These are phyloP conservation scores for Drosophila aldrichi DNA, from an alignment of 2,888 invertebrate species.

Conservation along the genomic window DNA sequence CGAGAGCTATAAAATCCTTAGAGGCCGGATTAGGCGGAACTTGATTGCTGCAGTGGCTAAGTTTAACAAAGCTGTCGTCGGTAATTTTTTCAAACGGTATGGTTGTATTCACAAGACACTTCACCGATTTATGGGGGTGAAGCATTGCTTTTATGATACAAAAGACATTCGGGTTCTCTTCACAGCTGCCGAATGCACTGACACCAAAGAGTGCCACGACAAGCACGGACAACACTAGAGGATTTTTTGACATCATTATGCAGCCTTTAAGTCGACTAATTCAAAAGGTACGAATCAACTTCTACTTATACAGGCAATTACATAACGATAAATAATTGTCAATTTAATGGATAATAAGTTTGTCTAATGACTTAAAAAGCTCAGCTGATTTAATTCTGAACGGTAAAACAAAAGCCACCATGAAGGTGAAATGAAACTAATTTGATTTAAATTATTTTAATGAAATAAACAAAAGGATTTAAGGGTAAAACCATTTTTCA, in stretches of 20 bases:
- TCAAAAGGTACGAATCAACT: background rate
- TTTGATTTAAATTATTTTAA: no score
- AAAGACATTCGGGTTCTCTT: background rate
- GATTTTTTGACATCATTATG: background rate
- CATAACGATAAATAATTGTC: background rate
- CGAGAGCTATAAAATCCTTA: background rate
- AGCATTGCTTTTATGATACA: background rate
- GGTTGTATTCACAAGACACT: background rate
- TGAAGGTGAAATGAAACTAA: background rate
- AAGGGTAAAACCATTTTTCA: no score
- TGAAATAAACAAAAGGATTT: no score
- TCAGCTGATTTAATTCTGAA: background rate
- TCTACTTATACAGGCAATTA: background rate
- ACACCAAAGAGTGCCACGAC: background rate
- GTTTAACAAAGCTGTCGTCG: no score
- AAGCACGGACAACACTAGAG: background rate
- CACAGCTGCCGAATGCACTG: background rate
- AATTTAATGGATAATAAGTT: background rate
- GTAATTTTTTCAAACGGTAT: background rate
- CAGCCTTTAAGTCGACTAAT: no score
- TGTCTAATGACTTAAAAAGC: background rate
- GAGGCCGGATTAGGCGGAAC: accelerated
- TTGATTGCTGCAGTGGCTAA: background rate
- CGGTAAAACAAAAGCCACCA: background rate
- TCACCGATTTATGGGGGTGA: background rate